These are phyloP conservation scores for Philopedon plagiatum DNA, from an alignment of 2,888 invertebrate species.

Conservation along the genomic window DNA sequence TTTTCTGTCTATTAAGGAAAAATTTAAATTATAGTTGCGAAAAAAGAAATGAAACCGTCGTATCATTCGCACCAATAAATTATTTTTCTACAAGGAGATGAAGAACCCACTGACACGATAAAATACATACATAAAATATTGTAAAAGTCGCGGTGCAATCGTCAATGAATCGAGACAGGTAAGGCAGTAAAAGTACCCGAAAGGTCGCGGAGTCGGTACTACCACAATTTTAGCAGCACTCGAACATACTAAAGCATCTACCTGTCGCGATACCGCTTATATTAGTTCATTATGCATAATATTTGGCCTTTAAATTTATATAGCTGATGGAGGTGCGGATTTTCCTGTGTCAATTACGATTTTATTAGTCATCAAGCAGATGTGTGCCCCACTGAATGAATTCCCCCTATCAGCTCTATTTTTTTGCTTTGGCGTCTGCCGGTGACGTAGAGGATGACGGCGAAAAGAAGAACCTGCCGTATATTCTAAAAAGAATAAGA, in stretches of 20 bases:
- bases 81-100: conserved; percentile 24
- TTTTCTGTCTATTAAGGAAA: conserved; percentile 24
- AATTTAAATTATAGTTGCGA: conserved; percentile 20
- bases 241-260: conserved; percentile 28
- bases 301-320: conserved; percentile 35
- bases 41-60: conserved; percentile 21
- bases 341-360: background rate
- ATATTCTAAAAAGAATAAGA: too few relatives aligned
- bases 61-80: conserved; percentile 37
- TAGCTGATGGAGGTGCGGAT: conserved; percentile 11
- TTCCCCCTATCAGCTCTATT: too few relatives aligned
- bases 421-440: too few relatives aligned
- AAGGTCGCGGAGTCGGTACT: conserved; percentile 38
- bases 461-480: too few relatives aligned
- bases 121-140: conserved; percentile 46
- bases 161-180: conserved; percentile 37
- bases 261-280: conserved; percentile 31
- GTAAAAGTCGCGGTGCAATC: conserved; percentile 34
- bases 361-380: background rate
- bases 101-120: conserved; percentile 51
- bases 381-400: background rate
- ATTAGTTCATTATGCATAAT: conserved; percentile 27
- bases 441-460: too few relatives aligned
- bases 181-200: conserved; percentile 41
- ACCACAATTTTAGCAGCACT: conserved; percentile 39